Percentiles rank a stretch among this genome's conserved stretches.
Conservation (phyloP, 2,888 invertebrate species). For the Netelia virgata region DNA sequence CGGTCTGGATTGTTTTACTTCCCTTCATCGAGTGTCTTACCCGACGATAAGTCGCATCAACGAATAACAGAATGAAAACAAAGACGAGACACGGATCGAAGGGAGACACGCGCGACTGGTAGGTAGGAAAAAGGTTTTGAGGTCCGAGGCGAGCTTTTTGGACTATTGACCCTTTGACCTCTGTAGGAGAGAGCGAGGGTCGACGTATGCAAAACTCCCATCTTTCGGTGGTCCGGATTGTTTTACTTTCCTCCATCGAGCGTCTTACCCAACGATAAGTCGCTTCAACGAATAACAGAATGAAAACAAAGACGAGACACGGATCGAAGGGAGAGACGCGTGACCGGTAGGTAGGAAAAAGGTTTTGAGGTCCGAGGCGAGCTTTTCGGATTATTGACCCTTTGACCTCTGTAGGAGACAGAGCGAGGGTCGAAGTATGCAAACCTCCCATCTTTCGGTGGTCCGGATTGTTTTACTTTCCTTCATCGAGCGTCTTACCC, state of each 20-base stretch:
- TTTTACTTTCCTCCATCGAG: neutral
- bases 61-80: slow-evolving; percentile 16
- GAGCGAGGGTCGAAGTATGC: slow-evolving; percentile 9
- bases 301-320: slow-evolving; percentile 17
- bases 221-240: neutral
- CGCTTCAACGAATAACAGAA: slow-evolving; percentile 17
- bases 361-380: slow-evolving; percentile 22
- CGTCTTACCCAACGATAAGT: slow-evolving; percentile 12
- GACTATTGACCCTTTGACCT: too few relatives aligned
- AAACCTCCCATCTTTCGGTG: neutral
- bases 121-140: slow-evolving; percentile 42
- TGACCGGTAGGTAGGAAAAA: slow-evolving; percentile 37
- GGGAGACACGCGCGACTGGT: slow-evolving; percentile 19
- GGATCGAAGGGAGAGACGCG: slow-evolving; percentile 28
- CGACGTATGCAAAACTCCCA: neutral
- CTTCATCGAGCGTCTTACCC: neutral
- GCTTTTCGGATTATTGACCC: too few relatives aligned
- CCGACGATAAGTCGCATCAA: slow-evolving; percentile 16
- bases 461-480: neutral
- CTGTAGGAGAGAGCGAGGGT: neutral
- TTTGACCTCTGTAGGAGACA: too few relatives aligned
- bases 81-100: slow-evolving; percentile 25
- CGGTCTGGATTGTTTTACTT: neutral
- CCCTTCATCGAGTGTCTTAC: neutral
- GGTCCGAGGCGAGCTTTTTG: slow-evolving; percentile 17